Evolutionary conservation across 2,113 vertebrate species (phyloP).

Genomic region (Nothobranchius kuhntae): DNA sequence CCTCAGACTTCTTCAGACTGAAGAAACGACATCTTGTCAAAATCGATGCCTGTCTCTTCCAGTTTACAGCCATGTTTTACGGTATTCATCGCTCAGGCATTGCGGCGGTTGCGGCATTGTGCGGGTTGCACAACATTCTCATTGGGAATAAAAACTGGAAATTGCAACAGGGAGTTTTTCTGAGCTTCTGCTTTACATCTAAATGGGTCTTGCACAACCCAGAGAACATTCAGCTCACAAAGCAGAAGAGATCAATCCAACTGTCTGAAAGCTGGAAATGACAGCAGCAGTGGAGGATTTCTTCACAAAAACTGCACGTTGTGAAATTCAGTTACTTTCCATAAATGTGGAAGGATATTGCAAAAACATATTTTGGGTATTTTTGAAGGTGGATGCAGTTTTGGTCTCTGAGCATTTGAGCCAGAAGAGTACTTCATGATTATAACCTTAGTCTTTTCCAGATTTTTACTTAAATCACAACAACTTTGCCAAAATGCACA

Average conservation of each 20-base stretch:
- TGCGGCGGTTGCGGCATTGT: not conserved
- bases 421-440: not conserved
- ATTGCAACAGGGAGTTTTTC: conserved; percentile 56
- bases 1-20: not conserved
- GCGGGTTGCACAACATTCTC: conserved; percentile 36
- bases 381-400: not conserved
- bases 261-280: not conserved
- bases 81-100: conserved; percentile 13
- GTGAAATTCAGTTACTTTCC: not conserved
- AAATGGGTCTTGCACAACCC: conserved; percentile 37
- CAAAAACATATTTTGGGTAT: not conserved
- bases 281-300: conserved; percentile 1
- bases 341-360: not conserved
- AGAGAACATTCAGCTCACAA: not conserved
- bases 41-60: not conserved
- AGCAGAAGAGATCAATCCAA: conserved; percentile 17
- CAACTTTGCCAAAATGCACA: too few species aligned
- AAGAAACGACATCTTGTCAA: not conserved
- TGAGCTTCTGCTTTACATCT: conserved; percentile 47
- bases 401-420: not conserved
- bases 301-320: not conserved
- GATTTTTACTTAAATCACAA: too few species aligned
- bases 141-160: conserved; percentile 42
- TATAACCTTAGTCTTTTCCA: too few species aligned
- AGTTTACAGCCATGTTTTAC: conserved; percentile 15